Conservation (phyloP, 2,113 vertebrate species). For the Macquaria ambigua region DNA sequence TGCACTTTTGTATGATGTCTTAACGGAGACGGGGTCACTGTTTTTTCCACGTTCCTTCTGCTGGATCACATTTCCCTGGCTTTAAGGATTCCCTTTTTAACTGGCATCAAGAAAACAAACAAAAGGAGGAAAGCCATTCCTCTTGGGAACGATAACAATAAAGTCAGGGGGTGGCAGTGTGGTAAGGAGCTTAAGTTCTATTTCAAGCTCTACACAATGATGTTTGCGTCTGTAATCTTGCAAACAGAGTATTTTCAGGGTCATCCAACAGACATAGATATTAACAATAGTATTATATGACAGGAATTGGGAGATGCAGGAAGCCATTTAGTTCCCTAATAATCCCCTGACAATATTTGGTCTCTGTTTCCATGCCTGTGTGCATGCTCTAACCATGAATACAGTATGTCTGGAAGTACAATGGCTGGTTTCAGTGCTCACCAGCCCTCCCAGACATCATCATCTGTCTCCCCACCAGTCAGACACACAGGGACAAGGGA, state of each 20-base stretch:
- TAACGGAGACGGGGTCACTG: background rate
- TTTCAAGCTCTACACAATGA: slow-evolving; percentile 17
- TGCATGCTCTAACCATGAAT: slow-evolving; percentile 3
- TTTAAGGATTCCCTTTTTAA: slow-evolving; percentile 26
- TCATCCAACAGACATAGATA: background rate
- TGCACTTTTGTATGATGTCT: background rate
- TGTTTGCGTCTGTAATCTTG: background rate
- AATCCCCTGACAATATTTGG: background rate
- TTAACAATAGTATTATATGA: background rate
- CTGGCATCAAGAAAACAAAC: slow-evolving; percentile 29
- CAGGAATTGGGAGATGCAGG: background rate
- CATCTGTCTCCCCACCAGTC: slow-evolving; percentile 9
- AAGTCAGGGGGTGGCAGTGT: background rate
- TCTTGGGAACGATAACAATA: slow-evolving; percentile 20
- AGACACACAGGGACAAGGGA: slow-evolving; percentile 23
- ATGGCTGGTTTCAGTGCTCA: slow-evolving; percentile 32
- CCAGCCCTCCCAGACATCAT: slow-evolving; percentile 18
- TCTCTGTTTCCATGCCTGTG: slow-evolving; percentile 37
- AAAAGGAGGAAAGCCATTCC: background rate
- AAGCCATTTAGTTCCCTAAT: background rate
- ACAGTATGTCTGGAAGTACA: slow-evolving; percentile 42
- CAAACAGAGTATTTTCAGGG: background rate
- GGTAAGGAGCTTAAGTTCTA: background rate
- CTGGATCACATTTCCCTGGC: background rate
- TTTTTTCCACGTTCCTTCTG: slow-evolving; percentile 18